These are phyloP conservation scores for Scolopax mira DNA, from an alignment of 2,113 vertebrate species.

Conservation along the genomic window DNA sequence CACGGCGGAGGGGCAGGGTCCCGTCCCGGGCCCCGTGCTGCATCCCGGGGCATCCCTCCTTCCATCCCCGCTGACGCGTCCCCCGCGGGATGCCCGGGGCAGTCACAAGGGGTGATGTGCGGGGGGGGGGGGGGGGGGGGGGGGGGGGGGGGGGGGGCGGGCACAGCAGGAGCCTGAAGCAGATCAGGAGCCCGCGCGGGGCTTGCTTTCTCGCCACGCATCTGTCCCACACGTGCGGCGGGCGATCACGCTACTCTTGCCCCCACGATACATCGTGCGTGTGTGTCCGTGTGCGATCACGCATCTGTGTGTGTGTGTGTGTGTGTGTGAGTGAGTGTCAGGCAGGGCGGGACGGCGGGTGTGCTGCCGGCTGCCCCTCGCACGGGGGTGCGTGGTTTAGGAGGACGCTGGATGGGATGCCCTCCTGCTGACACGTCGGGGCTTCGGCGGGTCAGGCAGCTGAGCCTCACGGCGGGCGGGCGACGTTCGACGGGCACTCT, in stretches of 20 bases:
- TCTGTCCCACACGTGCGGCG: not conserved
- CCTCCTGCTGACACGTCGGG: not conserved
- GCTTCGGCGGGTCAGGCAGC: not conserved
- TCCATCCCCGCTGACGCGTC: not conserved
- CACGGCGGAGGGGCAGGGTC: not conserved
- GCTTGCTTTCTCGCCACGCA: not conserved
- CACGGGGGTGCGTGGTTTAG: rapidly evolving
- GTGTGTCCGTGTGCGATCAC: not conserved
- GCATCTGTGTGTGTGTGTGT: not conserved
- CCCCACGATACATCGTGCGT: not conserved
- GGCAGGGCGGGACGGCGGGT: not conserved
- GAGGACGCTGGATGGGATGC: rapidly evolving
- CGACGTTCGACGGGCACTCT: not conserved
- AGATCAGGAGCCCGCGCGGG: not conserved
- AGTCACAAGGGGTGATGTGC: not conserved
- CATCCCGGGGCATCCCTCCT: too few species aligned
- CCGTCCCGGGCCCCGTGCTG: not conserved
- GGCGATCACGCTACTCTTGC: not conserved
- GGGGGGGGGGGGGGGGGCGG: too few species aligned
- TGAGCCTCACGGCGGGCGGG: rapidly evolving
- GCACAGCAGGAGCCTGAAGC: not conserved
- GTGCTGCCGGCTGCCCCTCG: not conserved
- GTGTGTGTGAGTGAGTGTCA: rapidly evolving
- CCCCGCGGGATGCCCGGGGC: not conserved
- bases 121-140: too few species aligned